Percentiles rank a stretch among this genome's conserved stretches.
Conservation (phyloP, 1,140 invertebrate species). For the Acyrthosiphon pisum region DNA sequence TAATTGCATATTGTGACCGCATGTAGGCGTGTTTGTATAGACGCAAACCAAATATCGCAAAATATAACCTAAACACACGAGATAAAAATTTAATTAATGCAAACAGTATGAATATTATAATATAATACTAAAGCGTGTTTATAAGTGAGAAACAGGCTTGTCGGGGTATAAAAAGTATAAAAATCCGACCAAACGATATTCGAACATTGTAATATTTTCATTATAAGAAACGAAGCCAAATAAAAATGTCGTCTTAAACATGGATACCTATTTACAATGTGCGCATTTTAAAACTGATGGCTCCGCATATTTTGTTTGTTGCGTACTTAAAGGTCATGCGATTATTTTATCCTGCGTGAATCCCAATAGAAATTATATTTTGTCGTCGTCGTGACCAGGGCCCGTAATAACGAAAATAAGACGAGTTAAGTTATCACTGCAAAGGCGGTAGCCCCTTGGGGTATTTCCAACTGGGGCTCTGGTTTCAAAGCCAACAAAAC, state of each 20-base stretch:
- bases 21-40: background rate
- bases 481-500: slow-evolving; percentile 26
- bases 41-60: background rate
- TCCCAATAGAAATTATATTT: background rate
- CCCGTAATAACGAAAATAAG: background rate
- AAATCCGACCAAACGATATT: background rate
- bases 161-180: background rate
- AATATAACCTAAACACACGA: background rate
- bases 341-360: background rate
- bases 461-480: background rate
- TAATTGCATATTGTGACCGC: background rate
- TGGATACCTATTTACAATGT: background rate
- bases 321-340: background rate
- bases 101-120: background rate
- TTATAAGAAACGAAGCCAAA: background rate
- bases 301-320: background rate
- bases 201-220: background rate
- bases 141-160: background rate
- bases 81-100: background rate
- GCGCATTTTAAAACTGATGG: fast-evolving
- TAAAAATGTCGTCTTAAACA: background rate
- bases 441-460: background rate
- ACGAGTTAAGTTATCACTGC: background rate
- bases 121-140: background rate
- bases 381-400: background rate